A percentile compares a stretch with the other conserved stretches of the same genome.
phyloP scores from a whole-genome alignment of 2,797 vertebrate genomes.

The Chelon labrosus region DNA sequence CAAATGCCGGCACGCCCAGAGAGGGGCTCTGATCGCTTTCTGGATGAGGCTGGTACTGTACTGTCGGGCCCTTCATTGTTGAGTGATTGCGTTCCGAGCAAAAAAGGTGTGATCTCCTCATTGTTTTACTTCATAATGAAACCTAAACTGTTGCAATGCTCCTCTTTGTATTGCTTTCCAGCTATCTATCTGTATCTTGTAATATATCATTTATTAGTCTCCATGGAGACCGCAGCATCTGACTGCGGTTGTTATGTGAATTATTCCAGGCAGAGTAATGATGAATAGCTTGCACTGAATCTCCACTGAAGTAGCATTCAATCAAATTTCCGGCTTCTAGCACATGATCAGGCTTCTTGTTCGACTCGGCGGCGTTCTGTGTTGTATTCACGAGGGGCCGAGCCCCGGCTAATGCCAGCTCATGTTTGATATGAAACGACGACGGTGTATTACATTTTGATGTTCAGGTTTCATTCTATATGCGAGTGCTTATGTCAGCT shows the following conservation, averaged over 20 bases:
- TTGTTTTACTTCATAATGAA: constrained; percentile 63
- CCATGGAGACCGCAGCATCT: constrained; percentile 30
- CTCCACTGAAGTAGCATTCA: constrained; percentile 24
- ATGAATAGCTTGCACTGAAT: constrained; percentile 26
- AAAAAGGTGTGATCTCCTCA: constrained; percentile 60
- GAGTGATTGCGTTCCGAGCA: constrained; percentile 55
- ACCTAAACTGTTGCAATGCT: constrained; percentile 29
- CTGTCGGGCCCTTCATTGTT: constrained; percentile 46
- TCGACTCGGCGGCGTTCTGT: constrained; percentile 22
- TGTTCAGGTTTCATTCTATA: constrained; percentile 8
- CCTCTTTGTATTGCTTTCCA: constrained; percentile 29
- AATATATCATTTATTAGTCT: constrained; percentile 36
- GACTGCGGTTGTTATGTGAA: constrained; percentile 22
- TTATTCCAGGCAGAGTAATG: constrained; percentile 35
- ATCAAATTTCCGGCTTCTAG: constrained; percentile 22
- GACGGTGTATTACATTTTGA: constrained; percentile 19
- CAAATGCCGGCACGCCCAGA: constrained; percentile 58
- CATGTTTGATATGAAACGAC: constrained; percentile 28
- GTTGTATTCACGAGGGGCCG: constrained; percentile 12
- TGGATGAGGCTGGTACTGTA: constrained; percentile 57
- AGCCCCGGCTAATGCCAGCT: constrained; percentile 19
- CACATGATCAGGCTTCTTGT: constrained; percentile 27
- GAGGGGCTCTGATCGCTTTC: constrained; percentile 70
- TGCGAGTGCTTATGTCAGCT: constrained; percentile 3
- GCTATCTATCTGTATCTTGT: constrained; percentile 22